These are phyloP conservation scores for Catharus fuscescens DNA, from an alignment of 2,113 vertebrate genomes.

Conservation along the genomic window DNA sequence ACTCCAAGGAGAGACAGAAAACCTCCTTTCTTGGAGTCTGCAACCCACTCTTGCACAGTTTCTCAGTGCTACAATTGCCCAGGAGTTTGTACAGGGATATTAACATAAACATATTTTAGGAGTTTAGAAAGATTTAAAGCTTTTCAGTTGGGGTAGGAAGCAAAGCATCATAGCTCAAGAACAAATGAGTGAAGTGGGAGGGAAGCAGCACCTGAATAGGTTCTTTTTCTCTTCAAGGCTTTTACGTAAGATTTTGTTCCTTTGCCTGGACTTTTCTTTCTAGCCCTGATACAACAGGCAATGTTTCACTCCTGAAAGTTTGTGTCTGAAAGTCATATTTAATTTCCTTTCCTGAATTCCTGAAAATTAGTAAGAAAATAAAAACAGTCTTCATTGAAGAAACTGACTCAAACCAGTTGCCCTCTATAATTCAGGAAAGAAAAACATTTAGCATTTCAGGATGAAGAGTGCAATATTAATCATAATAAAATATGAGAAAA, in stretches of 20 bases:
- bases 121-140: neutral
- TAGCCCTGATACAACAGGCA: neutral
- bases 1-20: neutral
- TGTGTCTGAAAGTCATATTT: neutral
- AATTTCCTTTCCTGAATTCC: neutral
- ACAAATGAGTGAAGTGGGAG: neutral
- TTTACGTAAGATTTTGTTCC: neutral
- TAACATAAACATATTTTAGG: neutral
- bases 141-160: neutral
- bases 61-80: neutral
- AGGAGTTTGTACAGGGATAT: neutral
- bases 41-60: neutral
- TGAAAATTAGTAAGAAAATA: neutral
- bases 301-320: neutral
- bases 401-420: neutral
- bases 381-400: neutral
- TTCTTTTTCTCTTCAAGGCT: neutral
- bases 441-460: slow-evolving; percentile 11
- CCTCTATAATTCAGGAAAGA: neutral
- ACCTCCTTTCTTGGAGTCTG: neutral
- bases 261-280: neutral
- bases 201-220: neutral
- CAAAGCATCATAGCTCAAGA: neutral
- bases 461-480: neutral
- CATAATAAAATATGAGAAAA: slow-evolving; percentile 13